Evolutionary conservation across 2,888 invertebrate species (phyloP).

Genomic region (Sclerodermus sp.): DNA sequence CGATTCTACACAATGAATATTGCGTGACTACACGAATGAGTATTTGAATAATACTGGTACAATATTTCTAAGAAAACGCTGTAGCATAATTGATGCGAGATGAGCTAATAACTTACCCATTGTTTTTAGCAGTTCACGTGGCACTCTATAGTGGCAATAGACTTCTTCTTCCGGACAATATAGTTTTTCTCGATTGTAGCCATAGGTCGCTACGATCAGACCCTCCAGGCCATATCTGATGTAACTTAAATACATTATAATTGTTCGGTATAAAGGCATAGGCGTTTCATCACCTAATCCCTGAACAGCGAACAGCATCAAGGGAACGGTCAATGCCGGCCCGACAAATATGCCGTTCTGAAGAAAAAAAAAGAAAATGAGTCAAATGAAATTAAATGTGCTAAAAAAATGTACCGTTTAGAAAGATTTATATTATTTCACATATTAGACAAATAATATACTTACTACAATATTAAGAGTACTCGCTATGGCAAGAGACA

Average conservation of each 20-base stretch:
- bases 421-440: too few species aligned
- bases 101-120: conserved; percentile 64
- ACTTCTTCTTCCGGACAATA: conserved; percentile 72
- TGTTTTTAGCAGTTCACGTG: conserved; percentile 72
- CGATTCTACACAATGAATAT: too few species aligned
- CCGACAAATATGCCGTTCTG: conserved; percentile 90
- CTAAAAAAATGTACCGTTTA: too few species aligned
- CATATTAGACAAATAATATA: background rate
- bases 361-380: conserved; percentile 28
- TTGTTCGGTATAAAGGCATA: conserved; percentile 72
- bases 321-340: conserved; percentile 81
- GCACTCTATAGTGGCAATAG: conserved; percentile 76
- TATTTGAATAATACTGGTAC: too few species aligned
- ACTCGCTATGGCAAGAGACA: conserved; percentile 75
- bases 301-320: conserved; percentile 84
- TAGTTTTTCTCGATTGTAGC: conserved; percentile 72
- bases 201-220: conserved; percentile 78
- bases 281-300: conserved; percentile 77
- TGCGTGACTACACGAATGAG: too few species aligned
- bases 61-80: too few species aligned
- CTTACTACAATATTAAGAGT: conserved; percentile 73
- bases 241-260: conserved; percentile 82
- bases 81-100: background rate
- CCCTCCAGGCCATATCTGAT: conserved; percentile 82
- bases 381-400: too few species aligned